Conservation (phyloP, 2,888 invertebrate species). For the Autographa pulchrina region DNA sequence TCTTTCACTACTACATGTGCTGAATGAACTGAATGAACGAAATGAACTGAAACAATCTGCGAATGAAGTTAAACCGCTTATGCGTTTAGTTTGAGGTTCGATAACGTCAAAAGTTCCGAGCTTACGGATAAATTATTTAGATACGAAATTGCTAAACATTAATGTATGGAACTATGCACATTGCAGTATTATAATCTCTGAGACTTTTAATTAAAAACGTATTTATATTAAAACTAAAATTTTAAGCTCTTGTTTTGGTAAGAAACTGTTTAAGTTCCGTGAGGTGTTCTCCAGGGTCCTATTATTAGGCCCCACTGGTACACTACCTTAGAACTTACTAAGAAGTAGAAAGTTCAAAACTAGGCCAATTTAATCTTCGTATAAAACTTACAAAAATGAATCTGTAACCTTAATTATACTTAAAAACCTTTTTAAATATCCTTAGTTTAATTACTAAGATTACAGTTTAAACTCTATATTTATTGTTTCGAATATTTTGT, state of each 20-base stretch:
- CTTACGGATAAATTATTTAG: not conserved
- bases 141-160: not conserved
- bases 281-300: not conserved
- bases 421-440: too few species aligned
- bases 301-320: not conserved
- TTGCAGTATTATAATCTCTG: not conserved
- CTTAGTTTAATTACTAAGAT: too few species aligned
- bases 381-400: not conserved
- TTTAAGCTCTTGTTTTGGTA: not conserved
- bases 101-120: not conserved
- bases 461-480: too few species aligned
- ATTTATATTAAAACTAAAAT: not conserved
- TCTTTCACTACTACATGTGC: not conserved
- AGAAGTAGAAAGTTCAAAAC: not conserved
- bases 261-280: not conserved
- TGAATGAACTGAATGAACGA: not conserved
- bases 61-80: conserved; percentile 7
- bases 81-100: conserved; percentile 7
- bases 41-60: conserved; percentile 1
- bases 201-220: not conserved
- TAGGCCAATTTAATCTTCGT: not conserved
- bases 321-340: not conserved
- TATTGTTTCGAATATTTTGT: too few species aligned
- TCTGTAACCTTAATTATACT: too few species aligned
- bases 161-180: not conserved